Conservation (phyloP, 2,113 vertebrate genomes). For the Lichenostomus cassidix region DNA sequence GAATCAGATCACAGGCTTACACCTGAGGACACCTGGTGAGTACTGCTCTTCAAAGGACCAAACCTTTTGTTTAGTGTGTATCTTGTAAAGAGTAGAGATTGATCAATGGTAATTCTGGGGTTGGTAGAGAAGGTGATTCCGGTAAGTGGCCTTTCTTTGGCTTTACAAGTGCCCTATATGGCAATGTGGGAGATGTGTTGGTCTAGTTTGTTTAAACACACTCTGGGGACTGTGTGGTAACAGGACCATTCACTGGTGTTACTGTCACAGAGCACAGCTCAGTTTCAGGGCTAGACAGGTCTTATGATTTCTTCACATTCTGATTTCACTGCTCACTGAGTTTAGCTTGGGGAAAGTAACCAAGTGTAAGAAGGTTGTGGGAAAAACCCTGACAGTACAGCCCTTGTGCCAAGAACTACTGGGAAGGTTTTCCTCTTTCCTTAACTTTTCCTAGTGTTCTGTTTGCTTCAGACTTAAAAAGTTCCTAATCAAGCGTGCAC, state of each 20-base stretch:
- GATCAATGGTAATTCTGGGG: background rate
- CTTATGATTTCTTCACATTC: background rate
- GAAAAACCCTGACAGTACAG: background rate
- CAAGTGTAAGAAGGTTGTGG: background rate
- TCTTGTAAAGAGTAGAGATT: background rate
- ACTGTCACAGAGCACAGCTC: background rate
- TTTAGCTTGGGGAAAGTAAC: background rate
- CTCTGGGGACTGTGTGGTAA: background rate
- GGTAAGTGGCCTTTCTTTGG: background rate
- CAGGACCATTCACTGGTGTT: background rate
- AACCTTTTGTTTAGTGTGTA: background rate
- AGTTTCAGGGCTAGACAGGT: background rate
- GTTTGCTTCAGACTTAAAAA: background rate
- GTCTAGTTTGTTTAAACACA: background rate
- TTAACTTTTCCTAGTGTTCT: background rate
- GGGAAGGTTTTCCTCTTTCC: background rate
- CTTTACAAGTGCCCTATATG: background rate
- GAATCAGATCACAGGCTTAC: background rate
- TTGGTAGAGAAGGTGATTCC: background rate
- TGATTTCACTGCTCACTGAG: fast-evolving
- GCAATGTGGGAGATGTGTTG: background rate
- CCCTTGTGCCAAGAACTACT: fast-evolving
- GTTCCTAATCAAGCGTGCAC: background rate
- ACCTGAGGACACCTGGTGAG: background rate
- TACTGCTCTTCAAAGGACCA: background rate